phyloP scores from a whole-genome alignment of 1,140 invertebrate species.

The Samia ricini region DNA sequence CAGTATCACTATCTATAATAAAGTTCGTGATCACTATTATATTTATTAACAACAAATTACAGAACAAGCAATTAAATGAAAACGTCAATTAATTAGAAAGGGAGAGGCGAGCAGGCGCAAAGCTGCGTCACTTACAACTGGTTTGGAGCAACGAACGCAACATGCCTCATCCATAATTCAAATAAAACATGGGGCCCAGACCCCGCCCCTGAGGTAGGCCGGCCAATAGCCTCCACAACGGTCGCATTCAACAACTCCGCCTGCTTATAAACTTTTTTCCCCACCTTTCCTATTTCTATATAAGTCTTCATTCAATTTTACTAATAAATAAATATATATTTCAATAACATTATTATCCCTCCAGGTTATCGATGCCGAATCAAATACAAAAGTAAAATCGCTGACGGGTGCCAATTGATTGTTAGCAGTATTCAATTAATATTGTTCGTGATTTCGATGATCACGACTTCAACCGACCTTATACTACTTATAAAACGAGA shows the following conservation, averaged over 20 bases:
- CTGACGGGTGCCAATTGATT: slow-evolving; percentile 54
- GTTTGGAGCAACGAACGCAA: slow-evolving; percentile 56
- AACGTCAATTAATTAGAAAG: slow-evolving; percentile 73
- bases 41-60: slow-evolving; percentile 51
- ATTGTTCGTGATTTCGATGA: slow-evolving; percentile 47
- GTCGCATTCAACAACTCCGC: slow-evolving; percentile 54
- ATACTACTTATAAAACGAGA: slow-evolving; percentile 22
- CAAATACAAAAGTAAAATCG: slow-evolving; percentile 44
- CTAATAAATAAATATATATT: slow-evolving; percentile 61
- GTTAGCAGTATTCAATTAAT: slow-evolving; percentile 63
- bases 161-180: slow-evolving; percentile 73
- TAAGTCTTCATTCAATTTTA: slow-evolving; percentile 60
- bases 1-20: slow-evolving; percentile 38
- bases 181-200: slow-evolving; percentile 71
- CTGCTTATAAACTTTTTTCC: slow-evolving; percentile 58
- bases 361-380: slow-evolving; percentile 30
- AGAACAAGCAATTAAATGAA: slow-evolving; percentile 69
- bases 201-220: slow-evolving; percentile 65
- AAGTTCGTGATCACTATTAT: slow-evolving; percentile 47
- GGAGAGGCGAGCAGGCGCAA: slow-evolving; percentile 65
- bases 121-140: slow-evolving; percentile 66
- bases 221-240: slow-evolving; percentile 61
- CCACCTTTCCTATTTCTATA: slow-evolving; percentile 56
- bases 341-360: slow-evolving; percentile 50
- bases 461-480: slow-evolving; percentile 39